phyloP scores from a whole-genome alignment of 2,797 vertebrate species.

The Lagorchestes hirsutus region DNA sequence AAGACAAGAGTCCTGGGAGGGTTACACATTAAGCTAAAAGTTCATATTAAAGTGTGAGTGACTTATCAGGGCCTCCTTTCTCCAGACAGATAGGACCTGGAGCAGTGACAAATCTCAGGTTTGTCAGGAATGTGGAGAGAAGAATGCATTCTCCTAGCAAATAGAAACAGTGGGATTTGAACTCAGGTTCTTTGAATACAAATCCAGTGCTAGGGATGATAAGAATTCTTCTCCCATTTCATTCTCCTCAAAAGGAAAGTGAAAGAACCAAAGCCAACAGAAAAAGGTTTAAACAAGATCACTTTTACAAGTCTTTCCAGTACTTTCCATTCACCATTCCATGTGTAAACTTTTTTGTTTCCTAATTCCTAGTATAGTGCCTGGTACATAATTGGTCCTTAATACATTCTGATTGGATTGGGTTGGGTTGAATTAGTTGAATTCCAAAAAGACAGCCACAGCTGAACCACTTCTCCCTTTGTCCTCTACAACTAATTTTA shows the following conservation, averaged over 20 bases:
- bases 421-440: too few relatives aligned
- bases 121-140: background rate
- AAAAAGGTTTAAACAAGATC: conserved; percentile 50
- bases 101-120: conserved; percentile 6
- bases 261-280: conserved; percentile 23
- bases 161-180: too few relatives aligned
- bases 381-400: background rate
- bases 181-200: too few relatives aligned
- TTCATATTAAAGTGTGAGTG: too few relatives aligned
- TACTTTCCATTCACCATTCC: too few relatives aligned
- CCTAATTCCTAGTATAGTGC: too few relatives aligned
- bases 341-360: too few relatives aligned
- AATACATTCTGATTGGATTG: background rate
- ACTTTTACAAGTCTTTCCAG: background rate
- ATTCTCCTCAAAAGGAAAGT: conserved; percentile 4
- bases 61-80: conserved; percentile 35
- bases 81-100: background rate
- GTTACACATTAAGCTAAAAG: too few relatives aligned
- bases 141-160: conserved; percentile 2
- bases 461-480: conserved; percentile 24
- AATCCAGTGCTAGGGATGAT: too few relatives aligned
- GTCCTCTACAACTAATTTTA: conserved; percentile 28
- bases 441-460: conserved; percentile 23
- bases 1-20: too few relatives aligned
- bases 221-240: too few relatives aligned